A percentile compares a stretch with the other conserved stretches of the same genome.
These are phyloP conservation scores for Periophthalmus modestus DNA, from an alignment of 2,113 vertebrate genomes.

Conservation along the genomic window DNA sequence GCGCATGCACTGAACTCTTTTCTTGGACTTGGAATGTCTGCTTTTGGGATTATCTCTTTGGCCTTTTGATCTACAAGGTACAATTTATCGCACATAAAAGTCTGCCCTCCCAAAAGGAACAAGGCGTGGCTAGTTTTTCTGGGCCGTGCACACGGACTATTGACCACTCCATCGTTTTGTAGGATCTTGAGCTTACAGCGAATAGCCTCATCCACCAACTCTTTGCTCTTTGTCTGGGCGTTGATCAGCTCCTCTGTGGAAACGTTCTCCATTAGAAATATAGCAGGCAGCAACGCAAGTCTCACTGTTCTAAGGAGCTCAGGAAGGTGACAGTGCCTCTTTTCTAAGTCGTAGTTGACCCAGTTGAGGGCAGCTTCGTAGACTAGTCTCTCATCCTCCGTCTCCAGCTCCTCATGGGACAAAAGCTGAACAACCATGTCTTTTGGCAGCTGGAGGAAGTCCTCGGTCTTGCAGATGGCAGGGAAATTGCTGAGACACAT, in stretches of 20 bases:
- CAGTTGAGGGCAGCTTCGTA: conserved; percentile 84
- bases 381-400: conserved; percentile 83
- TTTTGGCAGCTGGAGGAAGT: conserved; percentile 83
- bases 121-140: conserved; percentile 84
- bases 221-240: conserved; percentile 78
- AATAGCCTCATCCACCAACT: conserved; percentile 83
- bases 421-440: conserved; percentile 83
- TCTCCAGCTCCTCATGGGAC: conserved; percentile 84
- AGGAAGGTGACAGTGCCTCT: conserved; percentile 75
- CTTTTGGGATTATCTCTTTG: conserved; percentile 84
- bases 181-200: conserved; percentile 83
- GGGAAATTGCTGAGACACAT: conserved; percentile 86
- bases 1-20: conserved; percentile 87
- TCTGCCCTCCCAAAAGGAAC: conserved; percentile 83
- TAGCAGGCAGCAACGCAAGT: conserved; percentile 81
- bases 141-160: conserved; percentile 81
- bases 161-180: conserved; percentile 84
- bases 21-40: conserved; percentile 84
- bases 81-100: conserved; percentile 86
- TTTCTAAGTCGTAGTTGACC: conserved; percentile 82
- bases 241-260: conserved; percentile 81
- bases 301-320: conserved; percentile 81
- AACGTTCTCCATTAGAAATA: conserved; percentile 82
- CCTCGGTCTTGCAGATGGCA: conserved; percentile 82
- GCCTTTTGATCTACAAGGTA: conserved; percentile 84